Percentiles rank a stretch among this genome's conserved stretches.
phyloP scores from a whole-genome alignment of 2,888 invertebrate species.

The Ochropleura leucogaster region DNA sequence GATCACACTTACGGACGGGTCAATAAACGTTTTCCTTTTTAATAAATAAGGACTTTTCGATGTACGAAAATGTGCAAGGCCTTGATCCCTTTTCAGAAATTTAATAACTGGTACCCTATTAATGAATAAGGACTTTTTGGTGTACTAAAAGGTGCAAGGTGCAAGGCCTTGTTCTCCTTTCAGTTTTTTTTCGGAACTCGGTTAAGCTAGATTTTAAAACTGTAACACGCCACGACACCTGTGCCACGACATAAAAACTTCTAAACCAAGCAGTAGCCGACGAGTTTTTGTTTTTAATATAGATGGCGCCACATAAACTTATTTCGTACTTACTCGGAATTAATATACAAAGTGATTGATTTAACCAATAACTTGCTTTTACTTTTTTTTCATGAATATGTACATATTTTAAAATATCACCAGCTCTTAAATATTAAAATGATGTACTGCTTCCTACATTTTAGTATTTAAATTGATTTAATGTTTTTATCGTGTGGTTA shows the following conservation, averaged over 20 bases:
- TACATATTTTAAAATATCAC: background rate
- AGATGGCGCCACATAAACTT: constrained; percentile 11
- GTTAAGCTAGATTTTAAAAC: background rate
- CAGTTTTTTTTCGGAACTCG: background rate
- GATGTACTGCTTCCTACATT: background rate
- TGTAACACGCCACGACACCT: background rate
- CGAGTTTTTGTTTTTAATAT: background rate
- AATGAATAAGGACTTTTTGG: background rate
- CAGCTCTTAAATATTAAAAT: background rate
- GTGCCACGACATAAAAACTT: background rate
- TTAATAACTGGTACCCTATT: too few species aligned
- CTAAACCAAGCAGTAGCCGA: too few species aligned
- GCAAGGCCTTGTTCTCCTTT: background rate
- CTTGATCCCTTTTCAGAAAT: background rate
- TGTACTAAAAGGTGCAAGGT: background rate
- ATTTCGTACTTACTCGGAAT: background rate
- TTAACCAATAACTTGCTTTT: background rate
- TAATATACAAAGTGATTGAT: too few species aligned
- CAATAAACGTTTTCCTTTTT: too few species aligned
- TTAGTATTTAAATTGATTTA: background rate
- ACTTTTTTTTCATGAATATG: too few species aligned
- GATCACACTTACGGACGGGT: too few species aligned
- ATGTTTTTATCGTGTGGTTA: background rate
- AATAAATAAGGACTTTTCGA: background rate
- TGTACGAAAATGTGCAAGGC: background rate